Percentiles rank a stretch among this genome's conserved stretches.
phyloP scores from a whole-genome alignment of 2,113 vertebrate genomes.

The Glareola pratincola region DNA sequence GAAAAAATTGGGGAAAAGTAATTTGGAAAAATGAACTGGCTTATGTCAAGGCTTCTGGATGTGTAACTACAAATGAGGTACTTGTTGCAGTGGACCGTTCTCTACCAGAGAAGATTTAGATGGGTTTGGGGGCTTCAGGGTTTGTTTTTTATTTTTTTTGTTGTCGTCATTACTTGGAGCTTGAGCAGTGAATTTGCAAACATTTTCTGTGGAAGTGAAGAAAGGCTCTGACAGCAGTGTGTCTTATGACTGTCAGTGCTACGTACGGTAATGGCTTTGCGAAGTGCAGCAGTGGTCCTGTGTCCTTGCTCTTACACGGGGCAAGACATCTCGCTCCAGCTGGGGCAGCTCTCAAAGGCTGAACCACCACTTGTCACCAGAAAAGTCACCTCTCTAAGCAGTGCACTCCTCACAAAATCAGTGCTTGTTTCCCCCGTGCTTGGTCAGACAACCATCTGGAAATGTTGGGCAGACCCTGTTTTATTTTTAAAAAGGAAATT shows the following conservation, averaged over 20 bases:
- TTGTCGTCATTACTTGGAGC: background rate
- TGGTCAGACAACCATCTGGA: accelerated
- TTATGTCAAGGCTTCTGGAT: background rate
- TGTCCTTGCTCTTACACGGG: background rate
- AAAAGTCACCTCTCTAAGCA: background rate
- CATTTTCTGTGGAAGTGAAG: background rate
- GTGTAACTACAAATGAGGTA: background rate
- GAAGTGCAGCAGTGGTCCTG: background rate
- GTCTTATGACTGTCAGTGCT: background rate
- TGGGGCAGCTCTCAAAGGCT: background rate
- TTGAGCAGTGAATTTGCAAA: background rate
- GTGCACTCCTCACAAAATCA: background rate
- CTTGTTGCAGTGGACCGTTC: background rate
- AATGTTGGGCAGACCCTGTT: background rate
- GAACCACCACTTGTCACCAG: background rate
- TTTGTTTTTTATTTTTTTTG: background rate
- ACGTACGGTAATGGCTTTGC: accelerated
- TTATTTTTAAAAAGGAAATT: background rate
- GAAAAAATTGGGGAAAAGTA: background rate
- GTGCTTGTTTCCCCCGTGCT: accelerated
- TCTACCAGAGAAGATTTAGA: background rate
- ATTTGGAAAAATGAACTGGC: background rate
- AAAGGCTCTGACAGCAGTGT: background rate
- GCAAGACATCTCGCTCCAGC: background rate
- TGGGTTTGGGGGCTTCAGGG: background rate